Conservation (phyloP, 2,888 invertebrate species). For the Matsumyia berberina region DNA sequence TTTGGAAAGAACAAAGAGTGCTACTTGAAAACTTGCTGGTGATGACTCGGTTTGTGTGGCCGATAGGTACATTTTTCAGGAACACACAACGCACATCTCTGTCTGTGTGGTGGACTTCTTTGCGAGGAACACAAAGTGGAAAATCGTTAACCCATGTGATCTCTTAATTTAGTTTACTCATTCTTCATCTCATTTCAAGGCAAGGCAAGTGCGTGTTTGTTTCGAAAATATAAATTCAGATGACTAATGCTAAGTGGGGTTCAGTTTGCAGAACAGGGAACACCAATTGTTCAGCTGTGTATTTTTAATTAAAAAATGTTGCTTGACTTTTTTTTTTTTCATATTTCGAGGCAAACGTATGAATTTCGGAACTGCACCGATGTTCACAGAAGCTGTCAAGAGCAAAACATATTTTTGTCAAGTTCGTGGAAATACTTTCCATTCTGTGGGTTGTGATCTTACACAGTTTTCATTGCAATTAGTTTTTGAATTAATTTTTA, state of each 20-base stretch:
- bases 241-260: constrained; percentile 45
- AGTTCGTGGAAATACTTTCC: too few relatives aligned
- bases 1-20: constrained; percentile 48
- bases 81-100: constrained; percentile 34
- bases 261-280: constrained; percentile 24
- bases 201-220: constrained; percentile 21
- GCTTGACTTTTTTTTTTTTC: background rate
- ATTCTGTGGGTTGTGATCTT: too few relatives aligned
- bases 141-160: constrained; percentile 69
- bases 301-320: constrained; percentile 34
- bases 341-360: background rate
- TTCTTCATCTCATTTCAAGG: constrained; percentile 25
- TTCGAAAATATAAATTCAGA: constrained; percentile 31
- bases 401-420: too few relatives aligned
- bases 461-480: too few relatives aligned
- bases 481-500: too few relatives aligned
- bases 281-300: constrained; percentile 24
- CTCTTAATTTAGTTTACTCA: constrained; percentile 55
- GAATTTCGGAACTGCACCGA: too few relatives aligned
- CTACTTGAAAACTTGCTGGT: constrained; percentile 40
- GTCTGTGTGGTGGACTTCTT: background rate
- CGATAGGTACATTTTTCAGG: constrained; percentile 13
- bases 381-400: too few relatives aligned
- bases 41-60: constrained; percentile 8
- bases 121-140: constrained; percentile 20